Base-by-base conservation (phyloP, 2,113 vertebrate species). In the Macaca mulatta region DNA sequence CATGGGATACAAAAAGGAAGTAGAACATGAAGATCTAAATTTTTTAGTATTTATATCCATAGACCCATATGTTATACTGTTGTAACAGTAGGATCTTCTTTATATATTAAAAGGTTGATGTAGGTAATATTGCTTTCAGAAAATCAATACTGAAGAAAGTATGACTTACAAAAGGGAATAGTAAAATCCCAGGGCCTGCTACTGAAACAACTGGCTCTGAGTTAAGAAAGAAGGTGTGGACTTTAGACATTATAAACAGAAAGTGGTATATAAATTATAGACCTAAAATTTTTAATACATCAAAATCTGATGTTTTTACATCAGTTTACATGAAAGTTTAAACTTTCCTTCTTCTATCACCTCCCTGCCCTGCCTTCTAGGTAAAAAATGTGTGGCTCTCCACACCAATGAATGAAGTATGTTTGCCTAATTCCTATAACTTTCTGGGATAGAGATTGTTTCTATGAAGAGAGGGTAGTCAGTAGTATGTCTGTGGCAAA, bases 361-460 rank as follows among this genome's bases (percentile, higher is more conserved):
- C 10, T 55, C 10, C 3, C 18, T 52, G 32, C 7, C 22, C 11
- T 7, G 7, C 1, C 4, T 5, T 32, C 8, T n/a, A 35, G 27
- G 25, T 61, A 30, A 80, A 80, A 85, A 93, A 83, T 72, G 2
- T 48, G 16, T 77, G 40, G 8, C 16, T 90, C 45, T 83, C 45
- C 87, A 82, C 12, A 89, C 3, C 4, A 64, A 40, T 27, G 25
- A 70, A 55, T 32, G 4, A 67, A 75, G 1, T 78, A 6, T 7
- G 43, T 27, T 14, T 67, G 17, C 14, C n/a, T 50, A 85, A 82
- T 70, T 75, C 11, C 55, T 69, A 2, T 50, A 70, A 9, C 5
- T 69, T 79, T 83, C 13, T 74, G 45, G 11, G 48, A 43, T 23
- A 96, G 30, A 86, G 1, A 50, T 40, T 48, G 50, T 79, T 61